phyloP scores from a whole-genome alignment of 2,113 vertebrate genomes.

The Suricata suricatta region DNA sequence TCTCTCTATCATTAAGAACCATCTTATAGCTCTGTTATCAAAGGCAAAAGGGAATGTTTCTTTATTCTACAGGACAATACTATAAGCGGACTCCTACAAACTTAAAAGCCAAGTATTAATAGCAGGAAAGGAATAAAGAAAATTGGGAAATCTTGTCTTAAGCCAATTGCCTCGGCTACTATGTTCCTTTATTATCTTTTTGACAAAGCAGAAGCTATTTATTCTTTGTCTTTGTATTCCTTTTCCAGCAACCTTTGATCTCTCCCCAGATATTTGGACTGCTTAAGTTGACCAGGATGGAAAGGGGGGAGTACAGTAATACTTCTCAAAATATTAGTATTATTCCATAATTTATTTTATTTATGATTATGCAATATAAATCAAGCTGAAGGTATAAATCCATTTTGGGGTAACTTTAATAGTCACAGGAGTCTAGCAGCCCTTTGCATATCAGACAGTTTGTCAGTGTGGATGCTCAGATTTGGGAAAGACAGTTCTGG shows the following conservation, averaged over 20 bases:
- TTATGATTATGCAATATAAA: neutral
- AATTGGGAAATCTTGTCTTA: neutral
- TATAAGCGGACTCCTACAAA: neutral
- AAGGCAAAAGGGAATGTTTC: neutral
- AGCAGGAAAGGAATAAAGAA: neutral
- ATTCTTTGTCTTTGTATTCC: neutral
- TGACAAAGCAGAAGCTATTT: neutral
- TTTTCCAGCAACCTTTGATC: neutral
- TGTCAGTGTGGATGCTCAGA: neutral
- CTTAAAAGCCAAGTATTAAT: neutral
- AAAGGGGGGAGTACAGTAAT: neutral
- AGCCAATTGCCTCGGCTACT: neutral
- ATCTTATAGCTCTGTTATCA: neutral
- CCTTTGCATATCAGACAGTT: neutral
- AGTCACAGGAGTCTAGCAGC: neutral
- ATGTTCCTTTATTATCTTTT: neutral
- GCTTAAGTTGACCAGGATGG: neutral
- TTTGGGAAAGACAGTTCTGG: neutral
- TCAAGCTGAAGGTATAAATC: neutral
- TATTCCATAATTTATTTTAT: neutral
- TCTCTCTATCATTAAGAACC: neutral
- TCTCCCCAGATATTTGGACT: neutral
- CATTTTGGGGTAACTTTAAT: neutral
- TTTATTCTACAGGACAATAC: neutral
- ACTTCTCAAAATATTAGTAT: constrained; percentile 16